Evolutionary conservation across 2,797 vertebrate species (phyloP).

Genomic region (Amblyopsis hoosieri): DNA sequence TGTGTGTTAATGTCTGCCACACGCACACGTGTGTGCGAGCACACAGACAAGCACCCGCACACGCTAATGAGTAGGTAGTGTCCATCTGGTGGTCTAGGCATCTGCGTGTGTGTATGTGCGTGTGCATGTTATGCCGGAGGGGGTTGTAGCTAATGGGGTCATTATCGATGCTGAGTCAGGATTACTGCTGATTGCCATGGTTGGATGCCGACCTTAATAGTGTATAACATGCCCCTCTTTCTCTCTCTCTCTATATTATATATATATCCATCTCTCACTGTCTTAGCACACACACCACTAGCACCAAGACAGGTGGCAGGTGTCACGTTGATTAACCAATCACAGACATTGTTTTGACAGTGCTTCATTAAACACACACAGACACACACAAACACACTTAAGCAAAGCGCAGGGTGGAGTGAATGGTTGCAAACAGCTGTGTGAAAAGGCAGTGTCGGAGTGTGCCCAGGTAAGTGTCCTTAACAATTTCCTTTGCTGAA

Average conservation of each 20-base stretch:
- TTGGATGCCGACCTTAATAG: constrained; percentile 68
- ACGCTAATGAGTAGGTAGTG: neutral
- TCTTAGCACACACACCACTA: constrained; percentile 14
- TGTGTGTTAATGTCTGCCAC: too few relatives aligned
- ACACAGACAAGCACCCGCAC: neutral
- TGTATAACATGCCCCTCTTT: constrained; percentile 33
- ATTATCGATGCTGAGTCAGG: constrained; percentile 79
- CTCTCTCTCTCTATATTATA: constrained; percentile 19
- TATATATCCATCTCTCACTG: constrained; percentile 16
- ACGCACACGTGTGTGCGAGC: neutral
- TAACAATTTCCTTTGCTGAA: too few relatives aligned
- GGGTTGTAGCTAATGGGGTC: constrained; percentile 77
- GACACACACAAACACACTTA: neutral
- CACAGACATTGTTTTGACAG: constrained; percentile 20
- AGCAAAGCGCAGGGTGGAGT: too few relatives aligned
- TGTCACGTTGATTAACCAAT: constrained; percentile 30
- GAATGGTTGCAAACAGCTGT: too few relatives aligned
- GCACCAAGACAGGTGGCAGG: constrained; percentile 22
- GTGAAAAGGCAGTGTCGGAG: too few relatives aligned
- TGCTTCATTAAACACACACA: neutral
- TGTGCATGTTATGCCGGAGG: constrained; percentile 42
- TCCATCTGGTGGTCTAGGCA: too few relatives aligned
- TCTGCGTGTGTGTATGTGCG: constrained; percentile 3
- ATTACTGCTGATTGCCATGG: constrained; percentile 71
- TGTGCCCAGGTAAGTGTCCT: too few relatives aligned